Evolutionary conservation across 2,888 invertebrate genomes (phyloP).

Genomic region (Cryptus viduatorius): DNA sequence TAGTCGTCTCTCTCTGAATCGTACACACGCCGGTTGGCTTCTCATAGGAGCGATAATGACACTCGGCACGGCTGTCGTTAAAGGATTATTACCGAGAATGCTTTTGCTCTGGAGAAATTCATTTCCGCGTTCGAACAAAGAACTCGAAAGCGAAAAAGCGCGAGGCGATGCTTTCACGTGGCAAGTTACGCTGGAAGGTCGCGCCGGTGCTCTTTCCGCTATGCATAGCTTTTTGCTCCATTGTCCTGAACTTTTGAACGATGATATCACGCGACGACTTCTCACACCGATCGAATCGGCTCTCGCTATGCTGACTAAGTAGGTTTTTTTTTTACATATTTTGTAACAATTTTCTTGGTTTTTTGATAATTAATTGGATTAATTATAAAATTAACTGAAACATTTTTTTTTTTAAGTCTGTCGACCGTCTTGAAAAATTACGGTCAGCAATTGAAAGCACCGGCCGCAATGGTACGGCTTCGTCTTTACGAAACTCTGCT

Average conservation of each 20-base stretch:
- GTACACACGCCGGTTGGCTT: slow-evolving; percentile 99
- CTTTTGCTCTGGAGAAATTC: slow-evolving; percentile 98
- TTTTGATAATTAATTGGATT: background rate
- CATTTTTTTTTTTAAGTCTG: slow-evolving; percentile 87
- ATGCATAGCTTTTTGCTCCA: slow-evolving; percentile 97
- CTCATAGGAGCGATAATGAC: slow-evolving; percentile 98
- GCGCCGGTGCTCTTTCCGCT: slow-evolving; percentile 98
- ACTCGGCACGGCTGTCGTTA: slow-evolving; percentile 96
- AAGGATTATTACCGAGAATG: slow-evolving; percentile 96
- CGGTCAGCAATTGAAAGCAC: slow-evolving; percentile 96
- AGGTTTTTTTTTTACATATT: slow-evolving; percentile 68
- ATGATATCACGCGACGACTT: slow-evolving; percentile 95
- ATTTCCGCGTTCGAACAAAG: slow-evolving; percentile 98
- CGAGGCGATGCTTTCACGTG: slow-evolving; percentile 99
- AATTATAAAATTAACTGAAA: slow-evolving; percentile 20
- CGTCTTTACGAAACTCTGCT: slow-evolving; percentile 96
- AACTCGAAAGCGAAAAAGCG: slow-evolving; percentile 98
- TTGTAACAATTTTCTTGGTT: background rate
- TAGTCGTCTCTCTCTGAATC: slow-evolving; percentile 96
- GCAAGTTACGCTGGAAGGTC: slow-evolving; percentile 98
- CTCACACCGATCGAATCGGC: slow-evolving; percentile 98
- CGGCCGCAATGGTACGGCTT: slow-evolving; percentile 96
- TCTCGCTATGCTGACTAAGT: slow-evolving; percentile 97
- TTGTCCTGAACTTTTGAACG: slow-evolving; percentile 95
- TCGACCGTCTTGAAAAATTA: slow-evolving; percentile 94